Conservation (phyloP, 2,888 invertebrate species). For the Busseola fusca region DNA sequence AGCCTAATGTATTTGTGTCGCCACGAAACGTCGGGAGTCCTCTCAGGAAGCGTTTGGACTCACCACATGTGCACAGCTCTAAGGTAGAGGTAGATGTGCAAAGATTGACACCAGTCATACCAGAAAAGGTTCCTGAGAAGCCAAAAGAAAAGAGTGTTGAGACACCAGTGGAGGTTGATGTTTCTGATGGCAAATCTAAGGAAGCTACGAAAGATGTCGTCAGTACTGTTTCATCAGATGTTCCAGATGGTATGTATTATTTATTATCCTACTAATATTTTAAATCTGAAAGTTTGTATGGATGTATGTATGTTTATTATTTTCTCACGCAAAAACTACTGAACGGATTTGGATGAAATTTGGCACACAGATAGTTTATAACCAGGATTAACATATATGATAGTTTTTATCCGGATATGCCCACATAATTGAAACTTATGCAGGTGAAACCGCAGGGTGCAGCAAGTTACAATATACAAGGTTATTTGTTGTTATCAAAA, state of each 20-base stretch:
- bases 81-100: slow-evolving; percentile 61
- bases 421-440: too few species aligned
- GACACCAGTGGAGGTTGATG: slow-evolving; percentile 39
- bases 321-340: too few species aligned
- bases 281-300: too few species aligned
- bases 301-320: too few species aligned
- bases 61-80: slow-evolving; percentile 66
- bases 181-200: slow-evolving; percentile 61
- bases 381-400: too few species aligned
- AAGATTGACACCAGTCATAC: slow-evolving; percentile 57
- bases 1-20: slow-evolving; percentile 70
- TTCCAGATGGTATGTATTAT: slow-evolving; percentile 71
- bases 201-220: slow-evolving; percentile 33
- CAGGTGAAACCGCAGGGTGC: too few species aligned
- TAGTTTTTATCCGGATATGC: too few species aligned
- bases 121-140: slow-evolving; percentile 57
- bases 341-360: too few species aligned
- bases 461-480: too few species aligned
- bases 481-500: too few species aligned
- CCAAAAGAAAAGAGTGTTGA: slow-evolving; percentile 43
- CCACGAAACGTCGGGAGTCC: slow-evolving; percentile 69
- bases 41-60: slow-evolving; percentile 60
- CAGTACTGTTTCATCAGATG: slow-evolving; percentile 41
- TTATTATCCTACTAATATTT: too few species aligned
- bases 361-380: too few species aligned